Evolutionary conservation across 2,888 invertebrate genomes (phyloP), one percentile per base, ranked within the genome.

Genomic region (Himalopsyche tibetana): DNA sequence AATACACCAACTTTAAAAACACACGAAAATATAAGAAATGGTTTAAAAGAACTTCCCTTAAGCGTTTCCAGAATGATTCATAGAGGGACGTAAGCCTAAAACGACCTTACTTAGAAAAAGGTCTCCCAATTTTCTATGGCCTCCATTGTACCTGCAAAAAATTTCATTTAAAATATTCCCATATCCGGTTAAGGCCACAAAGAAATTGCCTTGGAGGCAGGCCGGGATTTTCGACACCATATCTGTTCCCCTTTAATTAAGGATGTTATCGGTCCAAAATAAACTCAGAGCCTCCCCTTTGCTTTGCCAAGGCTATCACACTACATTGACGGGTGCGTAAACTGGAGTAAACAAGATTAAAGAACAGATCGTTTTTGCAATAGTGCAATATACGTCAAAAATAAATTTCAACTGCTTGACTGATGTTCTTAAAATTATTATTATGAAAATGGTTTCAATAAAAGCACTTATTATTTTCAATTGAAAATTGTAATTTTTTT

Each of bases 211-310:
- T 63, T 19, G 19, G 11, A 63, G 63, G 63, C 28, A 63, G 6
- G 19, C 63, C 8, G 63, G 63, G 63, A 63, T 63, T 63, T 63
- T 63, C 63, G 63, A 63, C 19, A 63, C 63, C 63, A 63, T 63
- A 63, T 63, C 63, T 19, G 63, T 28, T 63, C 28, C 63, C 63
- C 63, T 63, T 63, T 63, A 63, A 63, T 63, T 63, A 63, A 63
- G 63, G 63, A 63, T 63, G 63, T 63, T 63, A 63, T 63, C 63
- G 63, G 63, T 63, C 63, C 63, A 63, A 63, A 63, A 63, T 63
- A 63, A 63, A 63, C 63, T 63, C 63, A 15, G 19, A 28, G 19
- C 63, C 63, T 63, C 8, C 63, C 11, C 15, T 63, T 63, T n/a
- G 63, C 63, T 19, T 9, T 28, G 19, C 63, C 19, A 63, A 63